These are phyloP conservation scores for Proctacanthus coquilletti DNA, from an alignment of 1,140 invertebrate genomes.

Conservation along the genomic window DNA sequence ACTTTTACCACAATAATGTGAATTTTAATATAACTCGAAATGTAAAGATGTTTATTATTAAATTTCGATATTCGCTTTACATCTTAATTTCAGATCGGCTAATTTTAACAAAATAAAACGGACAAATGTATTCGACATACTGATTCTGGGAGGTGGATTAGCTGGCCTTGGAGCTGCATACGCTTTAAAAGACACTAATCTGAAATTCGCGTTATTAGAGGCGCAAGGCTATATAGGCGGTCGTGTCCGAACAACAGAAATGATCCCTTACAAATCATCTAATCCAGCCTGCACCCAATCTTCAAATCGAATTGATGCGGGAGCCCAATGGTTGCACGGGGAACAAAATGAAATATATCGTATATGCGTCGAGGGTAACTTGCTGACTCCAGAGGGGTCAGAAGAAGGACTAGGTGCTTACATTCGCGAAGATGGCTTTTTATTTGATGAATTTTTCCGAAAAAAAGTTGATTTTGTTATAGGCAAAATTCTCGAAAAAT, in stretches of 20 bases:
- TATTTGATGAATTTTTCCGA: conserved; percentile 31
- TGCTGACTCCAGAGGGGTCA: conserved; percentile 31
- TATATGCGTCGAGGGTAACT: conserved; percentile 28
- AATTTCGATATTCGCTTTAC: too few species aligned
- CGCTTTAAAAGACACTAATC: conserved; percentile 30
- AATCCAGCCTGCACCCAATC: conserved; percentile 8
- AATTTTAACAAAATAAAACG: too few species aligned
- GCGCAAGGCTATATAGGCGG: conserved; percentile 43
- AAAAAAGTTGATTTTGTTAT: conserved; percentile 35
- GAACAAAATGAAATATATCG: conserved; percentile 39
- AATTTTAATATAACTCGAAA: too few species aligned
- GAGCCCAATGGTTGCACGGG: conserved; percentile 65
- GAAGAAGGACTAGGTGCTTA: conserved; percentile 38
- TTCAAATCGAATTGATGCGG: conserved; percentile 38
- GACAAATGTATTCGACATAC: conserved; percentile 12
- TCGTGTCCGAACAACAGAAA: conserved; percentile 36
- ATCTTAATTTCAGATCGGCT: too few species aligned
- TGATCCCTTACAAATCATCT: conserved; percentile 7
- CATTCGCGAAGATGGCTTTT: conserved; percentile 34
- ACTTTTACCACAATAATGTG: too few species aligned
- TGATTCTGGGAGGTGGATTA: conserved; percentile 38
- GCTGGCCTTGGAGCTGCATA: conserved; percentile 37
- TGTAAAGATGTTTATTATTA: too few species aligned
- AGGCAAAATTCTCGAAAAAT: conserved; percentile 33
- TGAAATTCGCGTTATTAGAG: conserved; percentile 31